Evolutionary conservation across 2,888 invertebrate species (phyloP), one percentile per base, ranked within the genome.

Genomic region (Crocallis elinguaria): DNA sequence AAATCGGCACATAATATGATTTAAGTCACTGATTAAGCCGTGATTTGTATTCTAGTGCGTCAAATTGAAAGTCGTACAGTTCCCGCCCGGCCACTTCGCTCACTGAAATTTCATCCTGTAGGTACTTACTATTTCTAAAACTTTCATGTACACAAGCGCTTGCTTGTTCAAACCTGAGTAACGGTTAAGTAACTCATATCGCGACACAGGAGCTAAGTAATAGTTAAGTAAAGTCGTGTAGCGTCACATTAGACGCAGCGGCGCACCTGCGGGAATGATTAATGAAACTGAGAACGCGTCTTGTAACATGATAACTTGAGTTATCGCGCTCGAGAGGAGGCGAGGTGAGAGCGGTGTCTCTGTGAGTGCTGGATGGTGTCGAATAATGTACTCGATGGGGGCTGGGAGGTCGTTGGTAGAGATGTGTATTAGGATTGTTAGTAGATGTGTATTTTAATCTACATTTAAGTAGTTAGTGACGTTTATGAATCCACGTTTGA

Each of bases 241-340:
- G 21, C 19, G 37, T 37, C 30, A 38, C 16, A 19, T 33, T 25
- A 33, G 46, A 9, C 25, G 39, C 38, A 21, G 11, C 29, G 12
- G 39, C 27, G 32, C 38, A 23, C 30, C 46, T 29, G 46, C 12
- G 23, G 23, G 21, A 9, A 19, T 38, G 48, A 45, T 45, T 45
- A 45, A 45, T 45, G 45, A 29, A 13, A 25, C 32, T 32, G 5
- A 12, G 1, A 29, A 12, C 29, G 29, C 29, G 29, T n/a, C 29
- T 11, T 5, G 29, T 3, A 2, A 12, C 29, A 4, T 3, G 11
- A 11, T 4, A 9, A 12, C n/a, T 9, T 29, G 29, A 29, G n/a
- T 29, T 1, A 12, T 29, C 42, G 32, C 16, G 16, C 33, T 33
- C 9, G 19, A 17, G 19, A 35, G 19, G 19, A 11, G 19, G 12